Evolutionary conservation across 2,888 invertebrate genomes (phyloP), one percentile per base, ranked within the genome.

Genomic region (Cantharis flavilabris): DNA sequence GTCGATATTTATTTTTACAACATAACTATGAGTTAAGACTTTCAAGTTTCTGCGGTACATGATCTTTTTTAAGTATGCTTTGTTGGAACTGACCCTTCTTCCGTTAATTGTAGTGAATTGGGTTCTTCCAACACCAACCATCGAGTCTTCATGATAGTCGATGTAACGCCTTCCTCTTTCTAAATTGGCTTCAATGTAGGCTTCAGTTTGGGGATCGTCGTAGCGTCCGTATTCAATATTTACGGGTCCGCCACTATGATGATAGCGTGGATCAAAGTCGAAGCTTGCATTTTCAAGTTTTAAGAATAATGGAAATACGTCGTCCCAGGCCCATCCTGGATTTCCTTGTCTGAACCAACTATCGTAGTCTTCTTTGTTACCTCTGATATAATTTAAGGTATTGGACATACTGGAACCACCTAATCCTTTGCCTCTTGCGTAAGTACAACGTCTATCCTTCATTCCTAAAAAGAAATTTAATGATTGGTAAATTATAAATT

Each of bases 41-140:
- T 92, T 91, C 13, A 96, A 89, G 84, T 96, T 96, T 9, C 84
- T 83, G 28, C 95, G 89, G 9, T 89, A 85, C 13, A 91, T 88
- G 4, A 93, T 90, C 0, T 95, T 94, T 81, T 91, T 90, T 11
- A 96, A 88, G 86, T 94, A 96, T 0, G 95, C 95, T 84, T 94
- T 94, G 3, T 65, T 16, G 5, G 65, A 20, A 83, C 91, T 91
- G 76, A 90, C 88, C 81, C 92, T 86, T 72, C 90, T 91, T 0
- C 94, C 94, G 71, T 90, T 88, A 63, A 89, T 87, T 1, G 90
- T 91, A 16, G 91, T 93, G 1, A 91, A 89, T 85, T 93, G 94
- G 5, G 92, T 85, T 75, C 90, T 91, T 23, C 92, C 90, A 77
- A 93, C 92, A 9, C 94, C 94, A 0, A 90, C 88, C 83, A 91